Evolutionary conservation across 2,797 vertebrate genomes (phyloP).

Genomic region (Botia kubotai): DNA sequence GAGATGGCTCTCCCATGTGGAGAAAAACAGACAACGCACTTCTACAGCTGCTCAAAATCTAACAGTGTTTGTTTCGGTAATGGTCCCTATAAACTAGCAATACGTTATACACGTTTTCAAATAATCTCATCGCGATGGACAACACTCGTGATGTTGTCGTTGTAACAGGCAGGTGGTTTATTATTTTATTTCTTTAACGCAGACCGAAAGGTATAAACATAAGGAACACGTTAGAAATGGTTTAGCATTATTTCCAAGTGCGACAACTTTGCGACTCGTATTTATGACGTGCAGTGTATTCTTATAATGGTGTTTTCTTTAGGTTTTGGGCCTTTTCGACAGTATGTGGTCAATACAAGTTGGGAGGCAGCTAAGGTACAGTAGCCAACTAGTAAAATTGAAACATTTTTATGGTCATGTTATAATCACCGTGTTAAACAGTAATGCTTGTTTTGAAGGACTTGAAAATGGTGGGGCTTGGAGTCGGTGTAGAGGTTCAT

Average conservation of each 20-base stretch:
- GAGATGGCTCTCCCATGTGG: constrained; percentile 66
- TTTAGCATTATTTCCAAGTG: too few species aligned
- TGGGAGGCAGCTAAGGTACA: constrained; percentile 88
- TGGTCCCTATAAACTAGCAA: too few species aligned
- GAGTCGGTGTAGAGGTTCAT: constrained; percentile 65
- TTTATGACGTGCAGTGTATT: too few species aligned
- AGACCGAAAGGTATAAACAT: neutral
- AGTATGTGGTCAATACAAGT: constrained; percentile 84
- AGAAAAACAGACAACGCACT: constrained; percentile 21
- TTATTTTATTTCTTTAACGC: neutral
- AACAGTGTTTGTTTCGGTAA: neutral
- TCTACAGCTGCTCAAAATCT: constrained; percentile 52
- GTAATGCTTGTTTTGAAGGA: constrained; percentile 67
- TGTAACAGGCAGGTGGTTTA: constrained; percentile 49
- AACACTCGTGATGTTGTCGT: constrained; percentile 29
- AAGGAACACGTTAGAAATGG: neutral
- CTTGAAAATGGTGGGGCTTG: constrained; percentile 78
- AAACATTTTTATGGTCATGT: neutral
- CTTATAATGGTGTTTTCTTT: constrained; percentile 1
- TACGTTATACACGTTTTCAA: too few species aligned
- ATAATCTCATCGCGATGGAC: constrained; percentile 10
- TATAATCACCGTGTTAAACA: neutral
- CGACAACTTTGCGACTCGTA: too few species aligned
- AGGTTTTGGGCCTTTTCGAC: constrained; percentile 88
- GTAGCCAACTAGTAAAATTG: neutral